These are phyloP conservation scores for Heliconius himera DNA, from an alignment of 1,140 invertebrate genomes.

Conservation along the genomic window DNA sequence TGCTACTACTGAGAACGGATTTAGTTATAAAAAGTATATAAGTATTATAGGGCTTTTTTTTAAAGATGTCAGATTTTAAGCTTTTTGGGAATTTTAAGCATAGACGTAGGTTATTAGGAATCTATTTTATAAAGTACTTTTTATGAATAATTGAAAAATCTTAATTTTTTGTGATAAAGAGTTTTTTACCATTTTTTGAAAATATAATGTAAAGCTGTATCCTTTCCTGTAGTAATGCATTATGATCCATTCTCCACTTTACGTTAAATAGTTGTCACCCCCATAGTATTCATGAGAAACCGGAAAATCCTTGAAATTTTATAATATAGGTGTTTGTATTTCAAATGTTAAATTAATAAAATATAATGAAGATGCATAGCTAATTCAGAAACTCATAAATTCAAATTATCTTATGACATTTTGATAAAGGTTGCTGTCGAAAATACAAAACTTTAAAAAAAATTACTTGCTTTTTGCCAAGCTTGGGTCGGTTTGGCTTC, in stretches of 20 bases:
- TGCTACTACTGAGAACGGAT: not conserved
- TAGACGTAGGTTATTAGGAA: too few species aligned
- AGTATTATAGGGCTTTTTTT: too few species aligned
- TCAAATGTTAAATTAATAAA: not conserved
- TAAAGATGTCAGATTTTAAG: too few species aligned
- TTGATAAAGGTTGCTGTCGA: conserved; percentile 5
- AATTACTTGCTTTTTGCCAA: not conserved
- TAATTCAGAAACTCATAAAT: not conserved
- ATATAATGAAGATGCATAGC: not conserved
- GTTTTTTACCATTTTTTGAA: too few species aligned
- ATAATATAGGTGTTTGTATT: not conserved
- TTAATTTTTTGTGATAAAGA: too few species aligned
- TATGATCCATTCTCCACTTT: too few species aligned
- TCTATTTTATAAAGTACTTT: too few species aligned
- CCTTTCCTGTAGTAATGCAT: too few species aligned
- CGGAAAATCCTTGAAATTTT: not conserved
- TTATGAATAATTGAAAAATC: too few species aligned
- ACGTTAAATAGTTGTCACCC: not conserved
- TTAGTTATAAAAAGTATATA: not conserved
- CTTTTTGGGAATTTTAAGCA: too few species aligned
- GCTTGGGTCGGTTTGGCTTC: not conserved
- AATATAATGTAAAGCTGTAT: too few species aligned
- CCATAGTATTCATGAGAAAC: not conserved
- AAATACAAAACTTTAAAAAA: not conserved
- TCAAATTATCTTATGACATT: conserved; percentile 15